phyloP scores from a whole-genome alignment of 2,888 invertebrate species.

The Spisula subtruncata region DNA sequence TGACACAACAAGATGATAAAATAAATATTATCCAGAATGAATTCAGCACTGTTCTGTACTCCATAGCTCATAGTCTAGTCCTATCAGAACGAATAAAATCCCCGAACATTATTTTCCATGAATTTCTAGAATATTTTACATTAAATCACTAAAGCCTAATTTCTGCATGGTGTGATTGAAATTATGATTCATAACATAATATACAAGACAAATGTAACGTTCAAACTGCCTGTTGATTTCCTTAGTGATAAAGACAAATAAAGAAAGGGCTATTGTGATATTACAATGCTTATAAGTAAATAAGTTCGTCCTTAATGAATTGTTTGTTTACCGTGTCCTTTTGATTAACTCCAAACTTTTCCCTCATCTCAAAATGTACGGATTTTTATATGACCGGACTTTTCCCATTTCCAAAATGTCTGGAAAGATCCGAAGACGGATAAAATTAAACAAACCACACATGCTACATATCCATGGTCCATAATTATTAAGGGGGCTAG shows the following conservation, averaged over 20 bases:
- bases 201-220: too few species aligned
- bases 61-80: neutral
- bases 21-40: neutral
- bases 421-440: neutral
- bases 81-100: neutral
- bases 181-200: too few species aligned
- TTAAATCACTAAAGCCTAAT: too few species aligned
- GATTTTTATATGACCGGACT: too few species aligned
- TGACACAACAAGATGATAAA: neutral
- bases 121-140: too few species aligned
- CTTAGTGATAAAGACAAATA: constrained; percentile 16
- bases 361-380: too few species aligned
- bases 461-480: neutral
- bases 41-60: neutral
- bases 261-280: neutral
- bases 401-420: neutral
- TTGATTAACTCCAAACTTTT: too few species aligned
- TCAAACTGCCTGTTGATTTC: neutral
- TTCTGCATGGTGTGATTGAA: too few species aligned
- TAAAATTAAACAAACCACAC: neutral
- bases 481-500: neutral
- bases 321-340: too few species aligned
- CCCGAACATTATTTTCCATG: too few species aligned
- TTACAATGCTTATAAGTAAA: neutral
- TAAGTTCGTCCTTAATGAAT: neutral